These are phyloP conservation scores for Manis crassicaudata DNA, from an alignment of 2,797 vertebrate genomes.

Conservation along the genomic window DNA sequence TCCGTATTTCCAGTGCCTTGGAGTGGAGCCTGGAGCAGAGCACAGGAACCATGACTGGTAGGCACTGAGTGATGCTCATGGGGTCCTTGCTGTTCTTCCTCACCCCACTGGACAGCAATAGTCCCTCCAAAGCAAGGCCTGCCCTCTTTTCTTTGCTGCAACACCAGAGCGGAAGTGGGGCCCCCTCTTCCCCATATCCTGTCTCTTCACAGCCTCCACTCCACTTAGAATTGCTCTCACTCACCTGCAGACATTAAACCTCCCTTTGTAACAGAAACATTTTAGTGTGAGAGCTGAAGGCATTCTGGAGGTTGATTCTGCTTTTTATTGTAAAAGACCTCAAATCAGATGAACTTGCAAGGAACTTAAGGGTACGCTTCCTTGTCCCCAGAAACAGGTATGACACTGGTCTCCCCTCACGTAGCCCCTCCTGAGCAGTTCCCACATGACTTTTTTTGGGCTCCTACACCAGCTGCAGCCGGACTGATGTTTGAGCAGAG, in stretches of 20 bases:
- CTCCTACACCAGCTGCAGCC: not conserved
- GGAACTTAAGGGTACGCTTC: not conserved
- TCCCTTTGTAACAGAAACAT: not conserved
- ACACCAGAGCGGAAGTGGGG: fast-evolving
- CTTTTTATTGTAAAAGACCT: not conserved
- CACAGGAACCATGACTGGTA: not conserved
- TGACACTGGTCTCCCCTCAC: not conserved
- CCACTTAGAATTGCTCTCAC: too few relatives aligned
- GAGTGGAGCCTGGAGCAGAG: too few relatives aligned
- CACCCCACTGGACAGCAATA: fast-evolving
- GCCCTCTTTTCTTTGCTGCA: not conserved
- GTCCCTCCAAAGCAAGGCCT: not conserved
- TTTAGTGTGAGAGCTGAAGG: not conserved
- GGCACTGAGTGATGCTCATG: not conserved
- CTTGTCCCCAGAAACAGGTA: not conserved
- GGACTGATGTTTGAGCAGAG: not conserved
- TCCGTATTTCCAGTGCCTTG: not conserved
- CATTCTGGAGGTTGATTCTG: not conserved
- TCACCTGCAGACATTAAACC: not conserved
- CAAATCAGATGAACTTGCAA: not conserved
- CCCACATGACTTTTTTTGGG: not conserved
- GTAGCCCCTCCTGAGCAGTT: fast-evolving
- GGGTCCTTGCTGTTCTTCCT: fast-evolving
- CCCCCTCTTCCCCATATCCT: not conserved
- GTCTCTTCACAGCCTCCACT: not conserved